A percentile compares a stretch with the other conserved stretches of the same genome.
Conservation (phyloP, 92 coral and sea anemone species). For the Porites rus region DNA sequence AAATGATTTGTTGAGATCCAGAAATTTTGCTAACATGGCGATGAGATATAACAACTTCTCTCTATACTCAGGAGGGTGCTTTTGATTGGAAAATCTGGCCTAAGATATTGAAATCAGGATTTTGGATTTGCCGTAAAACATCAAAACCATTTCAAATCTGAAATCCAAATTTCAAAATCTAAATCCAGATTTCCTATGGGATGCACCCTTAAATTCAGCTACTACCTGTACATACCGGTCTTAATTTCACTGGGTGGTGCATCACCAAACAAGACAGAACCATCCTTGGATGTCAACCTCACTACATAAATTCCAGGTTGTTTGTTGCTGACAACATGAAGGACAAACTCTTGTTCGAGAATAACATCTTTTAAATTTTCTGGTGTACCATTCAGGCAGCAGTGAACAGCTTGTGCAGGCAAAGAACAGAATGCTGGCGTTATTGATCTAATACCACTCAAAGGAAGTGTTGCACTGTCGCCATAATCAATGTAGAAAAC, state of each 20-base stretch:
- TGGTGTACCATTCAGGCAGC: constrained; percentile 32
- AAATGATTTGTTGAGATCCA: too few relatives aligned
- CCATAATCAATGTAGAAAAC: constrained; percentile 93
- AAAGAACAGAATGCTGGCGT: constrained; percentile 53
- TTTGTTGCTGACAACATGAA: constrained; percentile 44
- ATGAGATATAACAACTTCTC: too few relatives aligned
- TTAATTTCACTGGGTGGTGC: not conserved
- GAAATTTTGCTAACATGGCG: too few relatives aligned
- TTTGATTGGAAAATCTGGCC: too few relatives aligned
- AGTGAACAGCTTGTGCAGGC: constrained; percentile 71
- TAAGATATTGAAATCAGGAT: too few relatives aligned
- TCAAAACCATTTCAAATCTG: too few relatives aligned
- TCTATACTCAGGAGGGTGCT: too few relatives aligned
- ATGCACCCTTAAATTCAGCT: not conserved
- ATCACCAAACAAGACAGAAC: constrained; percentile 8
- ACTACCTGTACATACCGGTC: not conserved
- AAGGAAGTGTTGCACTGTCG: constrained; percentile 77
- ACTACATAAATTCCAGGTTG: constrained; percentile 41
- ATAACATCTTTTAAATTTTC: constrained; percentile 60
- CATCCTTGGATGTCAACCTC: constrained; percentile 54
- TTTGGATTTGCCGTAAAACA: too few relatives aligned
- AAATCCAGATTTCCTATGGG: too few relatives aligned
- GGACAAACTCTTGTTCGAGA: constrained; percentile 72
- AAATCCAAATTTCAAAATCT: too few relatives aligned
- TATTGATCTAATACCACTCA: constrained; percentile 52